Conservation (phyloP, 2,888 invertebrate species). For the Drosophila merina region DNA sequence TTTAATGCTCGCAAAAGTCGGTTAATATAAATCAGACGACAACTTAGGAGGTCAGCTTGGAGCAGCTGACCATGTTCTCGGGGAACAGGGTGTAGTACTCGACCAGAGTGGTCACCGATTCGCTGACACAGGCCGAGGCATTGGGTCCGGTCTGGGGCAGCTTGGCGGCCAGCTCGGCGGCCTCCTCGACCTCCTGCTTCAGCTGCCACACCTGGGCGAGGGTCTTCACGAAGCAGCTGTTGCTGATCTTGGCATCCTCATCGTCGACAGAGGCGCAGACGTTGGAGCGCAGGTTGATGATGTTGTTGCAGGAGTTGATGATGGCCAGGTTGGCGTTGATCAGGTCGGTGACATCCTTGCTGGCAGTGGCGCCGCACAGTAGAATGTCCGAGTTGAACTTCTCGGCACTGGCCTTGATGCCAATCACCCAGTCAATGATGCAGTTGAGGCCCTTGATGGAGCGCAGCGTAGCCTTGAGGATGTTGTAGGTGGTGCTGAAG, state of each 20-base stretch:
- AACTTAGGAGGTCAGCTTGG: conserved; percentile 57
- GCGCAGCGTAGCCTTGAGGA: conserved; percentile 49
- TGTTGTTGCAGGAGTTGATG: conserved; percentile 51
- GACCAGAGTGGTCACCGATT: conserved; percentile 49
- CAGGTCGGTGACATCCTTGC: conserved; percentile 58
- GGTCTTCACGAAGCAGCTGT: conserved; percentile 52
- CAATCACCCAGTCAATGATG: conserved; percentile 60
- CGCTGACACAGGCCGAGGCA: conserved; percentile 50
- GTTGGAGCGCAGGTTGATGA: conserved; percentile 55
- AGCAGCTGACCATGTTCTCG: conserved; percentile 56
- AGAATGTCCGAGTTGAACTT: conserved; percentile 52
- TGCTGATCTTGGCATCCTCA: conserved; percentile 15
- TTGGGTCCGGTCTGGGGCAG: conserved; percentile 62
- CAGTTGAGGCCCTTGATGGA: conserved; percentile 74
- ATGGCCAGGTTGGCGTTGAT: conserved; percentile 59
- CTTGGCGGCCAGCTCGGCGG: conserved; percentile 52
- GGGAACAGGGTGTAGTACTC: conserved; percentile 65
- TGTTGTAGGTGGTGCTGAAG: conserved; percentile 28
- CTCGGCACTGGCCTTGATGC: conserved; percentile 53
- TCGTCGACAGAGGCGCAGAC: conserved; percentile 51
- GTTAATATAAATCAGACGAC: not conserved
- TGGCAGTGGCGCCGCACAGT: conserved; percentile 57
- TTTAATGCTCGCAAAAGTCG: conserved; percentile 5
- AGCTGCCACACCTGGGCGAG: conserved; percentile 46
- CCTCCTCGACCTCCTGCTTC: conserved; percentile 46